These are phyloP conservation scores for Choloepus didactylus DNA, from an alignment of 2,797 vertebrate genomes.

Conservation along the genomic window DNA sequence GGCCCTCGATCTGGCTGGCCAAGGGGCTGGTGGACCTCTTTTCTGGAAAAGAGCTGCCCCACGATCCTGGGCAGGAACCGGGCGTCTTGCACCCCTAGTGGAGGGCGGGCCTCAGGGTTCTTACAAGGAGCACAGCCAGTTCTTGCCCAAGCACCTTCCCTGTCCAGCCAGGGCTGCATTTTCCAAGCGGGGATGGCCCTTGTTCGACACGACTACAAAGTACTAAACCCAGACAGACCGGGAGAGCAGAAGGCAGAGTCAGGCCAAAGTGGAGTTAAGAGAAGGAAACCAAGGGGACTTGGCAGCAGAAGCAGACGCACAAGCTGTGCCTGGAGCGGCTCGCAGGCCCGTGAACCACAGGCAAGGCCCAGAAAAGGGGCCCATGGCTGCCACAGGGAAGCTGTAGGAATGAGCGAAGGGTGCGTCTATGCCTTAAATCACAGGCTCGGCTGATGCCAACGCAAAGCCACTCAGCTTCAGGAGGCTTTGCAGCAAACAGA, in stretches of 20 bases:
- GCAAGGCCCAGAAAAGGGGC: neutral
- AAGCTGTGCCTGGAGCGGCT: constrained; percentile 22
- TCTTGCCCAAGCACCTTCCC: constrained; percentile 44
- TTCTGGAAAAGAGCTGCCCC: neutral
- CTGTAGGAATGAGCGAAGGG: rapidly evolving
- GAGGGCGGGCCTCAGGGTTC: neutral
- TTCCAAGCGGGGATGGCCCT: neutral
- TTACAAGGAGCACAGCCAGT: neutral
- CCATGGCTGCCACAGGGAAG: rapidly evolving
- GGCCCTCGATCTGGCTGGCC: neutral
- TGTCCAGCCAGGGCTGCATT: neutral
- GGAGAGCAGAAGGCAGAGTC: constrained; percentile 32
- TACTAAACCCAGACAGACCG: constrained; percentile 63
- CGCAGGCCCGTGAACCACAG: neutral
- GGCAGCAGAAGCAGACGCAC: neutral
- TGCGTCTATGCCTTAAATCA: neutral
- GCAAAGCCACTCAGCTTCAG: neutral
- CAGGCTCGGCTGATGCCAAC: neutral
- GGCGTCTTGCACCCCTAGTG: neutral
- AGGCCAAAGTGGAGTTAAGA: constrained; percentile 9
- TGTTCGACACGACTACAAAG: constrained; percentile 31
- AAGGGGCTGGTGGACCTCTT: rapidly evolving
- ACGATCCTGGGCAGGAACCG: constrained; percentile 6
- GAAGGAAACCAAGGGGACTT: constrained; percentile 40
- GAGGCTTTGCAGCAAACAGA: constrained; percentile 4